phyloP scores from a whole-genome alignment of 1,140 invertebrate species.

The Drosophila orosa region DNA sequence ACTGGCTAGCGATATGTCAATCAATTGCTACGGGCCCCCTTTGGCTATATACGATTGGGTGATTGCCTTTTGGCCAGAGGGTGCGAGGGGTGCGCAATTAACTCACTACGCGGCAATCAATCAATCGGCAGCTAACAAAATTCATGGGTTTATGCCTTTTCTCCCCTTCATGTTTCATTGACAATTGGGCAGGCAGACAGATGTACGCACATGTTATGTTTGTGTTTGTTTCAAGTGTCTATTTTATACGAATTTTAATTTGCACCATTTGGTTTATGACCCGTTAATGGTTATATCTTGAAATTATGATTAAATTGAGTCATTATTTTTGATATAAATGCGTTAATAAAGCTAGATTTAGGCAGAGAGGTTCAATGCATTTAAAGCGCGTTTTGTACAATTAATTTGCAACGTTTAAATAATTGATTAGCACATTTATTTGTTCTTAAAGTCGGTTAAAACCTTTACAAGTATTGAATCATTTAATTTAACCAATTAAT shows the following conservation, averaged over 20 bases:
- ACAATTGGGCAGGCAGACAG: slow-evolving; percentile 1
- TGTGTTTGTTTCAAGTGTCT: neutral
- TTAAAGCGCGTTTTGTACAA: neutral
- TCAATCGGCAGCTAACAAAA: slow-evolving; percentile 26
- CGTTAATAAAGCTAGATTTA: neutral
- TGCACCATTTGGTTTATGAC: neutral
- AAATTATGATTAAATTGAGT: slow-evolving; percentile 4
- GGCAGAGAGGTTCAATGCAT: neutral
- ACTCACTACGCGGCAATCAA: slow-evolving; percentile 37
- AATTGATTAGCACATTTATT: neutral
- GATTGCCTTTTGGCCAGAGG: neutral
- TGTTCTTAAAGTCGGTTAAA: neutral
- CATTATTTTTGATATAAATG: neutral
- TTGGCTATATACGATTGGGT: slow-evolving; percentile 1
- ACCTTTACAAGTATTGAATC: neutral
- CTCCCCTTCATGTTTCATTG: slow-evolving; percentile 9
- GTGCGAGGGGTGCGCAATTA: slow-evolving; percentile 27
- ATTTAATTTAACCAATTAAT: neutral
- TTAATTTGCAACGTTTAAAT: neutral
- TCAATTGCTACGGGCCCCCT: slow-evolving; percentile 25
- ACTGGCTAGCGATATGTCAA: slow-evolving; percentile 50
- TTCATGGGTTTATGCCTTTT: slow-evolving; percentile 22
- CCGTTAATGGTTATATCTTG: neutral
- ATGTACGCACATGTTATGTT: neutral
- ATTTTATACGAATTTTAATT: slow-evolving; percentile 4